Percentiles rank a stretch among this genome's conserved stretches.
Conservation (phyloP, 2,888 invertebrate species). For the Pterostichus niger region DNA sequence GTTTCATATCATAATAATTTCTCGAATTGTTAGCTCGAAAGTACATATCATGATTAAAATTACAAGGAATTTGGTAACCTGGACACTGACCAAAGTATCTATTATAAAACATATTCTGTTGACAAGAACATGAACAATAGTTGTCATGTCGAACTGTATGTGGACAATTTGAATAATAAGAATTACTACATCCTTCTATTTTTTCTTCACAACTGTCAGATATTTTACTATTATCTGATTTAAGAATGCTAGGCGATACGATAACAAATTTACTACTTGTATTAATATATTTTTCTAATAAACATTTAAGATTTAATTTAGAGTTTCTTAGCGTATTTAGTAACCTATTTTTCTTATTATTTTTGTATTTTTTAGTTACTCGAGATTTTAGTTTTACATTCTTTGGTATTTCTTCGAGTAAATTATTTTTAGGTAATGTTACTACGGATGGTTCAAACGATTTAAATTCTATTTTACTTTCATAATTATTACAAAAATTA, state of each 20-base stretch:
- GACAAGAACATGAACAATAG: constrained; percentile 2
- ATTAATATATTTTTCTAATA: constrained; percentile 12
- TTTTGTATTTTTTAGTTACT: constrained; percentile 32
- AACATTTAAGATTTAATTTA: constrained; percentile 23
- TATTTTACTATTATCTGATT: not conserved
- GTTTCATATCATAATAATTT: not conserved
- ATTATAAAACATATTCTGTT: not conserved
- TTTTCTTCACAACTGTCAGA: not conserved
- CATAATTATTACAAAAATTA: not conserved
- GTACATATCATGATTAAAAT: not conserved
- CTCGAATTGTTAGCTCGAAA: not conserved
- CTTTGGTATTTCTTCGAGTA: constrained; percentile 6
- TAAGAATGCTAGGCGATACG: constrained; percentile 20
- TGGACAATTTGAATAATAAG: not conserved
- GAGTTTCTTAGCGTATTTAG: constrained; percentile 19
- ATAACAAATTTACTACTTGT: constrained; percentile 27
- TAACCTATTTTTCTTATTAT: constrained; percentile 28
- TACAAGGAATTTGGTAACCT: constrained; percentile 2
- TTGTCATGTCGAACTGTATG: not conserved
- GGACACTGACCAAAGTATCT: not conserved
- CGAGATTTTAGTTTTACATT: constrained; percentile 23
- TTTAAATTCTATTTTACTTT: constrained; percentile 24
- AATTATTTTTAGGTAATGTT: constrained; percentile 11
- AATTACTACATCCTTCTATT: not conserved
- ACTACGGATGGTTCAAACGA: not conserved